These are phyloP conservation scores for Scomber scombrus DNA, from an alignment of 2,113 vertebrate species.

Conservation along the genomic window DNA sequence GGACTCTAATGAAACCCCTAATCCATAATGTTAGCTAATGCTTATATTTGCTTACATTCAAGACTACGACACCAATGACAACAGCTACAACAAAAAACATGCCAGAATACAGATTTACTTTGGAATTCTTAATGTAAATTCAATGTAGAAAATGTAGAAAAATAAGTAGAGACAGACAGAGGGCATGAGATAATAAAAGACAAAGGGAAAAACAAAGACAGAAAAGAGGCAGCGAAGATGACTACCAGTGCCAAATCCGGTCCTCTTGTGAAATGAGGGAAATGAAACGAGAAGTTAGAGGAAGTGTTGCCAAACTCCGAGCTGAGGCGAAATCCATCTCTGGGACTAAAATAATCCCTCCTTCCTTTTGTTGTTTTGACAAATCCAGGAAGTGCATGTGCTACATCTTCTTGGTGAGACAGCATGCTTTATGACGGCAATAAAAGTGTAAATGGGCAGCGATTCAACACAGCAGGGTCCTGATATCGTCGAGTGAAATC, in stretches of 20 bases:
- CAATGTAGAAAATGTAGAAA: neutral
- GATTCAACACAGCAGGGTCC: slow-evolving; percentile 68
- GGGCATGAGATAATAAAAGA: neutral
- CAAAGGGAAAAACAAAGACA: neutral
- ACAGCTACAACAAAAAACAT: slow-evolving; percentile 8
- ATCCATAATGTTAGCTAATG: slow-evolving; percentile 1
- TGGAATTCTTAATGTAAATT: neutral
- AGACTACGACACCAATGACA: neutral
- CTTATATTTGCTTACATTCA: neutral
- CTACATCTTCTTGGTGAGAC: slow-evolving; percentile 53
- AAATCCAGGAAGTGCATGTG: slow-evolving; percentile 57
- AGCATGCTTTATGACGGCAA: slow-evolving; percentile 65
- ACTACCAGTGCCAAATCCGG: slow-evolving; percentile 28
- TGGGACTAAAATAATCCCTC: slow-evolving; percentile 40
- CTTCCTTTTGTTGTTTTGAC: slow-evolving; percentile 56
- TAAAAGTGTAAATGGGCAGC: slow-evolving; percentile 74
- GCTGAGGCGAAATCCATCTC: slow-evolving; percentile 52
- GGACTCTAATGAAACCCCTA: slow-evolving; percentile 2
- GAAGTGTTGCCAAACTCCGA: slow-evolving; percentile 62
- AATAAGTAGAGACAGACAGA: neutral
- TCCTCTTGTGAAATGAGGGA: slow-evolving; percentile 18
- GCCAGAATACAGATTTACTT: neutral
- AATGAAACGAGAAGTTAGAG: slow-evolving; percentile 32
- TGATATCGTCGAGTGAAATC: slow-evolving; percentile 45
- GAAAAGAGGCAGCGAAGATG: slow-evolving; percentile 1